phyloP scores from a whole-genome alignment of 2,888 invertebrate species.

The Ferrisia virgata region DNA sequence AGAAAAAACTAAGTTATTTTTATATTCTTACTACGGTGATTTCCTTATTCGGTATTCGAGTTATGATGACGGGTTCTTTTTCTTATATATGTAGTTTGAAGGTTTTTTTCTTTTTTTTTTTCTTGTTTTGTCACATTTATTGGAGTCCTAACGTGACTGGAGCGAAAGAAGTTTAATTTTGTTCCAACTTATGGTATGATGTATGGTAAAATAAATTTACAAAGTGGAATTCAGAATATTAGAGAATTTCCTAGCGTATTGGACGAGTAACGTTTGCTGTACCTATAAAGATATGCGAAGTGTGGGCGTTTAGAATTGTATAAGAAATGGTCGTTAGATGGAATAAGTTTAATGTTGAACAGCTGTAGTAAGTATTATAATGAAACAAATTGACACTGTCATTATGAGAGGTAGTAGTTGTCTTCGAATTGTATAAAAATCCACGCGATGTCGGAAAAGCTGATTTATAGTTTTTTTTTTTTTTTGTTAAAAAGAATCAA shows the following conservation, averaged over 20 bases:
- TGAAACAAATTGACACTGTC: too few species aligned
- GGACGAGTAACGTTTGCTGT: too few species aligned
- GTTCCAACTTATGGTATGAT: background rate
- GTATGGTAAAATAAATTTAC: background rate
- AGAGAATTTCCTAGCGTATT: background rate
- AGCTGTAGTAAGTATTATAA: too few species aligned
- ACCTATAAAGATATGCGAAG: too few species aligned
- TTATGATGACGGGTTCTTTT: constrained; percentile 17
- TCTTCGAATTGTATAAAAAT: too few species aligned
- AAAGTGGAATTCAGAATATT: background rate
- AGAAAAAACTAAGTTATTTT: constrained; percentile 20
- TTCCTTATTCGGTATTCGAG: constrained; percentile 22
- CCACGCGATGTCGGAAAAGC: too few species aligned
- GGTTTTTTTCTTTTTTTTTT: background rate
- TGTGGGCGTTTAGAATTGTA: too few species aligned
- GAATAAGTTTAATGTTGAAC: too few species aligned
- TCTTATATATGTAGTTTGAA: background rate
- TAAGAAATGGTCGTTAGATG: too few species aligned
- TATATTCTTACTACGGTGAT: constrained; percentile 23
- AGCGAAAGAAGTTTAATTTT: background rate
- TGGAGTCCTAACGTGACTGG: background rate
- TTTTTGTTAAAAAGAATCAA: too few species aligned
- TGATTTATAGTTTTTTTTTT: too few species aligned
- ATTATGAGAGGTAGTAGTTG: too few species aligned
- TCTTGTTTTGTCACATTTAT: background rate